Base-by-base conservation (phyloP, 2,888 invertebrate species). In the Lycophotia porphyrea region DNA sequence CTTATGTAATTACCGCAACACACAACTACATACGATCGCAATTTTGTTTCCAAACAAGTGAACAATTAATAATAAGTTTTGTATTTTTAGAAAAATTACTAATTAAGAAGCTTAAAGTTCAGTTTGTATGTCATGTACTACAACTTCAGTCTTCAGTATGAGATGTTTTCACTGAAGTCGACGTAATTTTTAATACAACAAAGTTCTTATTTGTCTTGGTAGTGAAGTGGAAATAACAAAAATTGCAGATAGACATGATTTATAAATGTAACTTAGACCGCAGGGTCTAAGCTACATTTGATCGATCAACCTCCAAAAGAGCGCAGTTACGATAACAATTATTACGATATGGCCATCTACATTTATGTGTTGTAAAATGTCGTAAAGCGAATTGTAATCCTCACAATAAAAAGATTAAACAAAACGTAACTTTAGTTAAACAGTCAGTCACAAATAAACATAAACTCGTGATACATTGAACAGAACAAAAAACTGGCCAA, bases 321-420 rank as follows among this genome's bases (percentile, higher is more conserved):
- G 5, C n/a, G 9, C 1, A 34, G 9, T 24, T n/a, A 61, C 15
- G 61, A 52, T 55, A 52, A 61, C n/a, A 80, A 36, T 36, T 2
- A 60, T 44, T 52, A 27, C 11, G 42, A 61, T 49, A 80, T 80
- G 24, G 34, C 39, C 5, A 27, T 36, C 52, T 36, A 5, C 55
- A 2, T n/a, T n/a, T 8, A 18, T 5, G 7, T 55, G 34, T 61
- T 42, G 49, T 61, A 49, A 42, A 61, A 61, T 72, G 44, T 31
- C 49, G 11, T 44, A 27, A 67, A 52, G 13, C 42, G 24, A 31
- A 47, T 49, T n/a, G 8, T 61, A 44, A 44, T 72, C n/a, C 15
- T 15, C 15, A 63, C 8, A 52, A 36, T 44, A 31, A 55, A 44
- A 11, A 58, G 31, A 76, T 78, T 34, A 52, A 42, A 34, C 18